A percentile compares a stretch with the other conserved stretches of the same genome.
Conservation (phyloP, 2,888 invertebrate genomes). For the Dasypogon diadema region DNA sequence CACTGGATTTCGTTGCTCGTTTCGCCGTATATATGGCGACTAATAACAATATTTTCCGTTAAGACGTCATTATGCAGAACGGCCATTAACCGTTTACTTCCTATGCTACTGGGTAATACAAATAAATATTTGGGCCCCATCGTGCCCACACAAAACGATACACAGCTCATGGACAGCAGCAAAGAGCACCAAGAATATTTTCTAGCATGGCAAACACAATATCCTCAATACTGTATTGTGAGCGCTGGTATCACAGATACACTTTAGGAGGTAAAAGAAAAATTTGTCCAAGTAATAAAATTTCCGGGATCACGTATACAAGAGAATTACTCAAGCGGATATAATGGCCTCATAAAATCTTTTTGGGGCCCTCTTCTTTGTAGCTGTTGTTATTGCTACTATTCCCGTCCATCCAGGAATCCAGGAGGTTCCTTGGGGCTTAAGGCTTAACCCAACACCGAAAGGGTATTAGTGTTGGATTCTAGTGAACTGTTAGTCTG, state of each 20-base stretch:
- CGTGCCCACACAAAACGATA: constrained; percentile 6
- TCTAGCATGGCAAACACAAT: not conserved
- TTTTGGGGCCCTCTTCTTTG: constrained; percentile 44
- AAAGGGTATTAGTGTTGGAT: constrained; percentile 26
- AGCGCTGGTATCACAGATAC: not conserved
- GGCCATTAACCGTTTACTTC: constrained; percentile 55
- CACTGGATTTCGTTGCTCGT: constrained; percentile 21
- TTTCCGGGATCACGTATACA: constrained; percentile 56
- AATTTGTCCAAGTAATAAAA: constrained; percentile 56
- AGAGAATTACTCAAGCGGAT: constrained; percentile 56
- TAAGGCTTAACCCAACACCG: constrained; percentile 6
- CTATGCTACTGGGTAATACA: constrained; percentile 26
- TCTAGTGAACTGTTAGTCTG: constrained; percentile 19
- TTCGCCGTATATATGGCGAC: constrained; percentile 33
- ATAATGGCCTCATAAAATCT: constrained; percentile 56
- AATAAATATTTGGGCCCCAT: constrained; percentile 50
- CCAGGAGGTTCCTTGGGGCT: not conserved
- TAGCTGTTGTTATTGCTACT: constrained; percentile 9
- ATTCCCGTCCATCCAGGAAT: no score
- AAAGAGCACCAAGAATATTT: constrained; percentile 12
- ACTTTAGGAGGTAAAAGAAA: constrained; percentile 36
- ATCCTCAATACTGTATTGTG: constrained; percentile 1
- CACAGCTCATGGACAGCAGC: not conserved
- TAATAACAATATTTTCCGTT: constrained; percentile 56
- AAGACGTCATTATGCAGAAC: constrained; percentile 55